A percentile compares a stretch with the other conserved stretches of the same genome.
These are phyloP conservation scores for Ardeotis arabs DNA, from an alignment of 2,113 vertebrate genomes.

Conservation along the genomic window DNA sequence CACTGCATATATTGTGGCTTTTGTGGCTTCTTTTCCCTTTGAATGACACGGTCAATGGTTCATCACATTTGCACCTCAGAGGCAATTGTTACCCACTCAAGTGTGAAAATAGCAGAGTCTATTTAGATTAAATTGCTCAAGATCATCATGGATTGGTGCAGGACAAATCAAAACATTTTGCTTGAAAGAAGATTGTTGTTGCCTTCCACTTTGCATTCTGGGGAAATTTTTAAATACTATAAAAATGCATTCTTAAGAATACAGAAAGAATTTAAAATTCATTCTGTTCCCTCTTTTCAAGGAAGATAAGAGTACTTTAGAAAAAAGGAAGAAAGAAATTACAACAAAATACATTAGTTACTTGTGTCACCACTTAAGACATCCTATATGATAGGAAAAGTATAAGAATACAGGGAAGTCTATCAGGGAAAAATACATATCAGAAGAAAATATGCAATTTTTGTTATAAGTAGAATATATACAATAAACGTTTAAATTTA, in stretches of 20 bases:
- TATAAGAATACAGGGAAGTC: not conserved
- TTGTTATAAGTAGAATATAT: not conserved
- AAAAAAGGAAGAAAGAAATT: not conserved
- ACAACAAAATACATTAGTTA: not conserved
- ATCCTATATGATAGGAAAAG: not conserved
- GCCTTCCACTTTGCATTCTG: not conserved
- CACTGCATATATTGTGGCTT: slow-evolving; percentile 49
- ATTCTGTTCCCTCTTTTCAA: not conserved
- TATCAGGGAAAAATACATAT: not conserved
- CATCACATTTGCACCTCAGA: slow-evolving; percentile 73
- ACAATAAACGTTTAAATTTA: not conserved
- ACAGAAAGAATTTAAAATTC: slow-evolving; percentile 1
- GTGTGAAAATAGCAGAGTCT: slow-evolving; percentile 71
- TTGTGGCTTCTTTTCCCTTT: slow-evolving; percentile 51
- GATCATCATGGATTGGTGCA: slow-evolving; percentile 57
- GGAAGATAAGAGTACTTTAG: not conserved
- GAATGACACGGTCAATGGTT: slow-evolving; percentile 66
- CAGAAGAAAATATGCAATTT: not conserved
- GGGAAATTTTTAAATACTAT: slow-evolving; percentile 10
- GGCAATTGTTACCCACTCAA: slow-evolving; percentile 68
- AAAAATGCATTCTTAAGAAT: not conserved
- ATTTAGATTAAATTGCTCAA: slow-evolving; percentile 72
- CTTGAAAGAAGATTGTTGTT: slow-evolving; percentile 39
- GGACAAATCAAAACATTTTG: slow-evolving; percentile 68
- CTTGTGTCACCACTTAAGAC: not conserved